Conservation (phyloP, 2,113 vertebrate genomes). For the Dissostichus mawsoni region DNA sequence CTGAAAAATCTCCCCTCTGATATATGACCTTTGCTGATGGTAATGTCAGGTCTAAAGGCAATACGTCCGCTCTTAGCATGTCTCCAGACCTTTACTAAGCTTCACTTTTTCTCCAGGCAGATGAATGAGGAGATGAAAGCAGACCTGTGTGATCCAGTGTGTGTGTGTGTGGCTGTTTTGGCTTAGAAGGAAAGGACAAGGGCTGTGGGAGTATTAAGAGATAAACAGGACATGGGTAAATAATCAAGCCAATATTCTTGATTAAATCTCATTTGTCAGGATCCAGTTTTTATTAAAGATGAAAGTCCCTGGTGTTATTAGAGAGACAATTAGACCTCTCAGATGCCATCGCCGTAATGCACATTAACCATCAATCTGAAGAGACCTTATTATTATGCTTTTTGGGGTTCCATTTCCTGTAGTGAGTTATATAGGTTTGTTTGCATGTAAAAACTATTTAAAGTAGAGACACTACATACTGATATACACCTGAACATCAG, state of each 20-base stretch:
- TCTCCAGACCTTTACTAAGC: constrained; percentile 74
- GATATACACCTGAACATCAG: too few relatives aligned
- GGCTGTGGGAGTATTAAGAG: constrained; percentile 19
- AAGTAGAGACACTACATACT: too few relatives aligned
- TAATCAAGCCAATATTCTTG: constrained; percentile 22
- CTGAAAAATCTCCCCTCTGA: constrained; percentile 31
- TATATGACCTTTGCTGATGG: constrained; percentile 77
- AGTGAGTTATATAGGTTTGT: neutral
- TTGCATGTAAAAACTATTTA: too few relatives aligned
- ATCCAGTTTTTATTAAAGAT: constrained; percentile 36
- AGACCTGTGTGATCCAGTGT: neutral
- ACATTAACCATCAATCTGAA: neutral
- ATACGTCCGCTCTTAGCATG: constrained; percentile 55
- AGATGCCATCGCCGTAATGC: neutral
- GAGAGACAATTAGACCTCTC: neutral
- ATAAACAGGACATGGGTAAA: constrained; percentile 26
- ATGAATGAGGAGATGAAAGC: constrained; percentile 48
- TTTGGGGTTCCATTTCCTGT: neutral
- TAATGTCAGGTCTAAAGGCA: constrained; percentile 63
- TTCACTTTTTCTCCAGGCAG: constrained; percentile 65
- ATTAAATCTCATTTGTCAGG: constrained; percentile 37
- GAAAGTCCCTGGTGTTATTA: constrained; percentile 8
- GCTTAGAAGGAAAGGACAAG: neutral
- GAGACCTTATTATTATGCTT: neutral
- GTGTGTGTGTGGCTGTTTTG: neutral